Conservation (phyloP, 1,140 invertebrate species). For the Aphelenchoides avenae region DNA sequence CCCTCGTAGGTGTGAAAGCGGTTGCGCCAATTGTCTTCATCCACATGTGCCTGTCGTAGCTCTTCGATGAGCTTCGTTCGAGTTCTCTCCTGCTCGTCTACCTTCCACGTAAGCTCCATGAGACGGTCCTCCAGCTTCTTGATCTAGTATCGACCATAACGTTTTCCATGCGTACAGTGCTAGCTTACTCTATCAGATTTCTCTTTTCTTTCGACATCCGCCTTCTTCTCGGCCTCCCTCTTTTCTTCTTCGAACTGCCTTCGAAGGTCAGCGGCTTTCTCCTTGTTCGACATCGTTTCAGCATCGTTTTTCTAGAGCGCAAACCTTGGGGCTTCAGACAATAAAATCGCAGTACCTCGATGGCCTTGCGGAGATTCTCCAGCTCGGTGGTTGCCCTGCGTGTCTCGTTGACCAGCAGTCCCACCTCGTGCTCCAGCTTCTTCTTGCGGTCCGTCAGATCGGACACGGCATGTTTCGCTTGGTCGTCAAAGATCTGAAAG, state of each 20-base stretch:
- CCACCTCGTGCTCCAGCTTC: conserved; percentile 11
- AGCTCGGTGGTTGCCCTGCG: conserved; percentile 9
- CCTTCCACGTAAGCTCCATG: conserved; percentile 3
- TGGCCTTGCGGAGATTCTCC: conserved; percentile 9
- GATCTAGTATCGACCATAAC: conserved; percentile 6
- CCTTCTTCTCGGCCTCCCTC: conserved; percentile 4
- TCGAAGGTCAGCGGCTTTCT: too few species aligned
- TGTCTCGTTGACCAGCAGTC: conserved; percentile 11
- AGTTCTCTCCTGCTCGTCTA: conserved; percentile 8
- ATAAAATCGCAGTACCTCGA: conserved; percentile 14
- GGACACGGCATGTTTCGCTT: conserved; percentile 18
- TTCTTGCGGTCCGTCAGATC: conserved; percentile 19
- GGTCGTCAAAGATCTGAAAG: conserved; percentile 5
- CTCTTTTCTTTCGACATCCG: conserved; percentile 10
- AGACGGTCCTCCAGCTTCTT: conserved; percentile 6
- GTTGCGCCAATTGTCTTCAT: conserved; percentile 16
- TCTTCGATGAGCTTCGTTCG: conserved; percentile 5
- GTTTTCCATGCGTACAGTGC: neutral
- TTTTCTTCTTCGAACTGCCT: conserved; percentile 8
- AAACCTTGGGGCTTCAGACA: too few species aligned
- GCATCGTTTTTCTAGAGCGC: conserved; percentile 9
- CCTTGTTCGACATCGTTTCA: too few species aligned
- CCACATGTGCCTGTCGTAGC: conserved; percentile 10
- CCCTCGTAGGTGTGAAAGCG: conserved; percentile 20
- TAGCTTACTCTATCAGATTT: conserved; percentile 15